These are phyloP conservation scores for Ctenopoma kingsleyae DNA, from an alignment of 2,797 vertebrate genomes.

Conservation along the genomic window DNA sequence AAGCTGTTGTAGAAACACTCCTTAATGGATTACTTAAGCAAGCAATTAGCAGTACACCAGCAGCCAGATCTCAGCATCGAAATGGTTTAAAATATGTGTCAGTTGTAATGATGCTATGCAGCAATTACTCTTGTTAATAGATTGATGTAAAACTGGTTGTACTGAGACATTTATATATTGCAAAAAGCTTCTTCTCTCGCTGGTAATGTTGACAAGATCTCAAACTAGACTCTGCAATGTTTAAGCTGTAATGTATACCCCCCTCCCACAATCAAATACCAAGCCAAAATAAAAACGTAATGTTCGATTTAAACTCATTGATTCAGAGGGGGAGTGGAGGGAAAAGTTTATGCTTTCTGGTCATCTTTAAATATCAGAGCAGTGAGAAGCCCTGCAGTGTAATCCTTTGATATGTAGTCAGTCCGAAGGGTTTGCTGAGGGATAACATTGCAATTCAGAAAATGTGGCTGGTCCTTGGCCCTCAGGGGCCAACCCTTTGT, in stretches of 20 bases:
- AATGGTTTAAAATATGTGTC: slow-evolving; percentile 68
- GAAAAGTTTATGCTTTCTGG: slow-evolving; percentile 43
- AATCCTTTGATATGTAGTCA: slow-evolving; percentile 75
- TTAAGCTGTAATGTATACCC: slow-evolving; percentile 4
- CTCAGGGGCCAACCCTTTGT: slow-evolving; percentile 84
- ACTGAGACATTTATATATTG: slow-evolving; percentile 36
- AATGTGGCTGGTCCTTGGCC: slow-evolving; percentile 84
- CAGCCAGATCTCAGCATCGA: slow-evolving; percentile 69
- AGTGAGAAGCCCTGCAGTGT: slow-evolving; percentile 51
- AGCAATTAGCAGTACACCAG: slow-evolving; percentile 76
- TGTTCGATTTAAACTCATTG: slow-evolving; percentile 6
- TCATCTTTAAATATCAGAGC: slow-evolving; percentile 42
- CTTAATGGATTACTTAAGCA: slow-evolving; percentile 78
- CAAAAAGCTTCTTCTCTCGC: neutral
- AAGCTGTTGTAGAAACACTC: slow-evolving; percentile 76
- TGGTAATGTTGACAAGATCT: slow-evolving; percentile 3
- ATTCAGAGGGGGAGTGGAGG: neutral
- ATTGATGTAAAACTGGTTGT: slow-evolving; percentile 44
- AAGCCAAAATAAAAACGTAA: slow-evolving; percentile 15
- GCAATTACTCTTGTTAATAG: slow-evolving; percentile 60
- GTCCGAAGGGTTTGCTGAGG: slow-evolving; percentile 66
- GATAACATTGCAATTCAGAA: slow-evolving; percentile 85
- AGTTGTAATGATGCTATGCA: slow-evolving; percentile 50
- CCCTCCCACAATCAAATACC: slow-evolving; percentile 11
- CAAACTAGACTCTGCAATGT: slow-evolving; percentile 6